These are phyloP conservation scores for Pachydiplax longipennis DNA, from an alignment of 2,888 invertebrate species.

Conservation along the genomic window DNA sequence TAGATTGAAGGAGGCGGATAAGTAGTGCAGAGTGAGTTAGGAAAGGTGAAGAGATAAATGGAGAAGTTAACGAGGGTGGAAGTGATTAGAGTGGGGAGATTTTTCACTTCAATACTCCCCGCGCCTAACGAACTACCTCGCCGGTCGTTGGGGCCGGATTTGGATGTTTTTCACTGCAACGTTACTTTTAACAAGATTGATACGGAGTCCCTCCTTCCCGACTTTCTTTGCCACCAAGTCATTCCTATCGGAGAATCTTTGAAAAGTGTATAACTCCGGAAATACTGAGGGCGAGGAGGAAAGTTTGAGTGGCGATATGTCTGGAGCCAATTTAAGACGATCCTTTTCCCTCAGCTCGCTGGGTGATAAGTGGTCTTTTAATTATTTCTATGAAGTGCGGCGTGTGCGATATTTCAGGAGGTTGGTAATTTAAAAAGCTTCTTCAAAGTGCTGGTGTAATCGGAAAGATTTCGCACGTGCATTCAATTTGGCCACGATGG, in stretches of 20 bases:
- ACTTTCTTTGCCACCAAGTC: too few relatives aligned
- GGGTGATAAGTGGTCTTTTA: too few relatives aligned
- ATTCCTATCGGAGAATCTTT: background rate
- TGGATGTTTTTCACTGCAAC: background rate
- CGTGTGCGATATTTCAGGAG: too few relatives aligned
- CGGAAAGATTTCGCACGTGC: too few relatives aligned
- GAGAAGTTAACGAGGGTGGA: conserved; percentile 16
- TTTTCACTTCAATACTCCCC: background rate
- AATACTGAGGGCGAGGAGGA: background rate
- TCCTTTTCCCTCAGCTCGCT: too few relatives aligned
- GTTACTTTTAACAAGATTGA: background rate
- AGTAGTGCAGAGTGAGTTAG: background rate
- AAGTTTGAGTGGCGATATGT: background rate
- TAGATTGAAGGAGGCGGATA: background rate
- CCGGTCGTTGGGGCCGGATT: background rate
- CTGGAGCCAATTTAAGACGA: too few relatives aligned
- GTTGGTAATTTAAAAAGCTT: too few relatives aligned
- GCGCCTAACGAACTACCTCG: background rate
- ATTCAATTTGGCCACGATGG: too few relatives aligned
- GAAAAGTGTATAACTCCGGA: background rate
- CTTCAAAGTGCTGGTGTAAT: too few relatives aligned
- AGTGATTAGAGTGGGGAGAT: background rate
- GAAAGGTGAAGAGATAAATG: background rate
- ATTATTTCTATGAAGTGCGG: too few relatives aligned
- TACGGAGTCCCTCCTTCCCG: background rate